Base-by-base conservation (phyloP, 2,888 invertebrate genomes). In the Alloscopus bannaensis region DNA sequence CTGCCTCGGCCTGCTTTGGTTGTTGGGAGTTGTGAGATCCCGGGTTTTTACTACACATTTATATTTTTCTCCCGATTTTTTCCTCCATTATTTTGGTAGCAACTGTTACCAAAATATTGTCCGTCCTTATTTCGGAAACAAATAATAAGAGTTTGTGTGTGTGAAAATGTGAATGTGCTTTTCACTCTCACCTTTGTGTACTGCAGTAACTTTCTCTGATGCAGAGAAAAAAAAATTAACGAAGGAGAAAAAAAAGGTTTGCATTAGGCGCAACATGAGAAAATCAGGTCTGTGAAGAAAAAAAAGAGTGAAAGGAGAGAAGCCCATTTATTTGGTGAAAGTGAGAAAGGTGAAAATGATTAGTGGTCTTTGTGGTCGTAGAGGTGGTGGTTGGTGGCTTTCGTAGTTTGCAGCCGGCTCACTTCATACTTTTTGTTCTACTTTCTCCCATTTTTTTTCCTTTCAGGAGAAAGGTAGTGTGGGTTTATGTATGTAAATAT, bases 1-100 rank as follows among this genome's bases (percentile, higher is more conserved):
- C 69, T 69, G 69, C 69, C 69, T 69, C 69, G 59, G 69, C 40
- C 69, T 57, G 69, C 69, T 69, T 69, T 69, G 69, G 69, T 57
- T 69, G 28, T 47, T n/a, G n/a, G n/a, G 65, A 29, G 47, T 24
- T 31, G 22, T 50, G 66, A 66, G 66, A 36, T 66, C 66, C 66
- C 66, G 66, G 66, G n/a, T n/a, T n/a, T n/a, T n/a, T n/a, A n/a
- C n/a, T n/a, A n/a, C n/a, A n/a, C n/a, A n/a, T n/a, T n/a, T n/a
- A n/a, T n/a, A n/a, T 50, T 52, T 66, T 66, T 52, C 66, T 66
- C 66, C 66, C 66, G 18, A 66, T 52, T 50, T 66, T 36, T 66
- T n/a, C n/a, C n/a, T n/a, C n/a, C 52, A 28, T 47, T 66, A 50
- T 16, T 45, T 8, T 36, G n/a, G n/a, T n/a, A n/a, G n/a, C n/a